Evolutionary conservation across 2,888 invertebrate genomes (phyloP), one percentile per base, ranked within the genome.

Genomic region (Xiphydria camelus): DNA sequence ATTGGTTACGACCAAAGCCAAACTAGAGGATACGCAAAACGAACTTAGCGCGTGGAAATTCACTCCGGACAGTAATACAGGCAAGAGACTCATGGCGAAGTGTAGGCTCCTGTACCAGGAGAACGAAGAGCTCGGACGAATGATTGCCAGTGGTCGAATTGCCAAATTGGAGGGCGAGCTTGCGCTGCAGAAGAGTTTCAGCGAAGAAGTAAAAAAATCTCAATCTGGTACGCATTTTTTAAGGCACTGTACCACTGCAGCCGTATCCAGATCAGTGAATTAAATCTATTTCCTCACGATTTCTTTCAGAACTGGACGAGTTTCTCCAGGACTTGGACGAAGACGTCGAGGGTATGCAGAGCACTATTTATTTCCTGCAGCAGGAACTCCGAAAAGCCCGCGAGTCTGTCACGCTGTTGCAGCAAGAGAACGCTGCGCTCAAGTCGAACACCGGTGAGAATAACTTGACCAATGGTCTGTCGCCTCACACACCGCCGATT

Each of bases 21-120:
- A 91, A 72, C 81, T 96, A 57, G 96, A 97, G 75, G 96, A 97
- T 77, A 95, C 95, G 12, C 97, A 97, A 77, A 95, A 94, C 77
- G 98, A 98, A 80, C 81, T 98, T 33, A 91, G 93, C 43, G 97
- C 98, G 2, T 98, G 97, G 96, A 98, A 98, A 78, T 98, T 98
- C 77, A 97, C 97, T 9, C 95, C 97, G n/a, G 98, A 98, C 77
- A 96, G 95, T 53, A 95, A 95, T 79, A 96, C 96, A 34, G 98
- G 98, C 54, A 98, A 97, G 78, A 86, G 96, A 58, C 80, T 98
- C 57, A 97, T 98, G 97, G 95, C 96, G 6, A 95, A 96, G 75
- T 98, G 97, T 74, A 85, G 96, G 51, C 79, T 94, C 57, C 78
- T 98, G 34, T 91, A 96, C 71, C 94, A 96, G 76, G 97, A 98